Evolutionary conservation across 2,888 invertebrate species (phyloP), one percentile per base, ranked within the genome.

Genomic region (Macrophya alboannulata): DNA sequence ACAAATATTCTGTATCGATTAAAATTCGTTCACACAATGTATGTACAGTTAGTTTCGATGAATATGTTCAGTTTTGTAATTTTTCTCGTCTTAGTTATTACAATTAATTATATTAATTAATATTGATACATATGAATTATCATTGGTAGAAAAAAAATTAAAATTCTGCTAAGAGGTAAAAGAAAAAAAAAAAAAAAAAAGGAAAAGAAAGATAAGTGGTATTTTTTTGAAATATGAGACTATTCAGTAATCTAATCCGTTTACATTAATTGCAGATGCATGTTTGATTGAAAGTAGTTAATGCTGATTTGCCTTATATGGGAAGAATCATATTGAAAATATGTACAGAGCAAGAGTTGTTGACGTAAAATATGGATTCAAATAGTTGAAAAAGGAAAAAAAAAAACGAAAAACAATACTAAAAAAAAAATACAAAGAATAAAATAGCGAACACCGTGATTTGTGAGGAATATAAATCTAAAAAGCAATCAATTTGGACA

Each of bases 191-290:
- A 55, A n/a, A n/a, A 55, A n/a, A n/a, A n/a, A 4, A 31, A 2
- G 31, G 31, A n/a, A 55, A 55, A n/a, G 55, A 55, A 55, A 55
- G 8, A 86, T 87, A 88, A 88, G 88, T 87, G 86, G 85, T 71
- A 81, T 59, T 65, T 85, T 85, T 81, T 81, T 55, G 21, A 21
- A n/a, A 81, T 43, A 21, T 40, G 62, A 62, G 62, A 81, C 37
- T 40, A 81, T 59, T 62, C 43, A 81, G 77, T 31, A 51, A 51
- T 31, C 12, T 43, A 40, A 59, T 62, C 62, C 62, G 43, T 81
- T 81, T 15, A 45, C 40, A 81, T 81, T 55, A n/a, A 55, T 59
- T 62, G 21, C 62, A 81, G 81, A 81, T 81, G 43, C 62, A 81
- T 62, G 40, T 81, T 81, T 81, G 10, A 62, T 81, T 81, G 40